A percentile compares a stretch with the other conserved stretches of the same genome.
Evolutionary conservation across 1,140 invertebrate genomes (phyloP).

Genomic region (Coenobita brevimanus): DNA sequence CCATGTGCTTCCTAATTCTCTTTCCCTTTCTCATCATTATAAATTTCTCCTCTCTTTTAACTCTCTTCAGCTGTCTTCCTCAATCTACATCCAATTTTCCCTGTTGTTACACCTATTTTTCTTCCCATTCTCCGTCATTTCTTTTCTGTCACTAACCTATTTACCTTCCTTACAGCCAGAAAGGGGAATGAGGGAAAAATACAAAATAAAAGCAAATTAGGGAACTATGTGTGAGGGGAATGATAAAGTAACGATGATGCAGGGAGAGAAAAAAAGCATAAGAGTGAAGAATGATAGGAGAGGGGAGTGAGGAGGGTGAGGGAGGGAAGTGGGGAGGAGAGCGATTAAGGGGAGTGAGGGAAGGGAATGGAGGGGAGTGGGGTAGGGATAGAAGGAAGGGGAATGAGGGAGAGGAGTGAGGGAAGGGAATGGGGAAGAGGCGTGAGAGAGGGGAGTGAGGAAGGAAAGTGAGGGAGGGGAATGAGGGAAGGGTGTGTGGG

Average conservation of each 20-base stretch:
- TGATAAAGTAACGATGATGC: too few relatives aligned
- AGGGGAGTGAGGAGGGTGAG: too few relatives aligned
- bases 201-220: too few relatives aligned
- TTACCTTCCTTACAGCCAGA: too few relatives aligned
- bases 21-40: neutral
- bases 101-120: neutral
- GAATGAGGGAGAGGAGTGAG: neutral
- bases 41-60: neutral
- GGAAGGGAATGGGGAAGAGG: neutral
- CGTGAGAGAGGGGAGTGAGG: neutral
- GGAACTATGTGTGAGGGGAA: too few relatives aligned
- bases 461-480: slow-evolving; percentile 11
- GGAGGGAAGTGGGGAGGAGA: too few relatives aligned
- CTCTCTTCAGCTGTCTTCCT: neutral
- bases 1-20: neutral
- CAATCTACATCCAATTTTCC: neutral
- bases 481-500: neutral
- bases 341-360: too few relatives aligned
- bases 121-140: neutral
- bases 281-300: too few relatives aligned
- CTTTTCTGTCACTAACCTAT: too few relatives aligned
- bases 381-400: neutral
- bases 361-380: too few relatives aligned
- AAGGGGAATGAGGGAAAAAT: too few relatives aligned
- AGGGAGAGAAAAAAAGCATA: too few relatives aligned